Evolutionary conservation across 2,113 vertebrate species (phyloP).

Genomic region (Tenebrosternarchus preto): DNA sequence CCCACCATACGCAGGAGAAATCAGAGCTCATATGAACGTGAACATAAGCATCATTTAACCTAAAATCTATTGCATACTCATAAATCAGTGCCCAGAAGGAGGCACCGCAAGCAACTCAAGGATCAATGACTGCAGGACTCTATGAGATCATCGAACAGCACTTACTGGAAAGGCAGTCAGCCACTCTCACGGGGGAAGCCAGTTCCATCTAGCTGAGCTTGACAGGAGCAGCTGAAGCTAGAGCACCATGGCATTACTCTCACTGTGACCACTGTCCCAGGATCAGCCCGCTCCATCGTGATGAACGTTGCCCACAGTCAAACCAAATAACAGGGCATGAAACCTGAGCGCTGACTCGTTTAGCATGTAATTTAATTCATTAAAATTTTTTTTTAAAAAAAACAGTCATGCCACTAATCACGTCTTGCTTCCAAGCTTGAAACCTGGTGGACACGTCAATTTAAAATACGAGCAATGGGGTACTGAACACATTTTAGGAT

Average conservation of each 20-base stretch:
- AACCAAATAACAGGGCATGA: background rate
- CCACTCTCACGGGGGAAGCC: conserved; percentile 12
- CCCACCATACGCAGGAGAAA: background rate
- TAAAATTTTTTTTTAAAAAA: too few species aligned
- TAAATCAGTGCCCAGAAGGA: background rate
- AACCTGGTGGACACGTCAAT: background rate
- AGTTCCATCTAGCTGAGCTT: background rate
- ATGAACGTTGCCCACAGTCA: background rate
- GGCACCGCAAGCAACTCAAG: conserved; percentile 27
- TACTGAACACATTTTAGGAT: background rate
- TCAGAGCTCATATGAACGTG: background rate
- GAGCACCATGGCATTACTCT: conserved; percentile 2
- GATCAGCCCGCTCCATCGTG: background rate
- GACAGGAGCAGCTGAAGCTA: background rate
- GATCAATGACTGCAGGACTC: conserved; percentile 56
- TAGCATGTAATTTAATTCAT: background rate
- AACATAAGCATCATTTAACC: background rate
- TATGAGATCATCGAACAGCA: conserved; percentile 53
- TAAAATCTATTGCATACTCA: background rate
- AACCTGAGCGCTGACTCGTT: conserved; percentile 5
- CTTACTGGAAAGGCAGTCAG: conserved; percentile 41
- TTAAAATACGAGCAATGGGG: background rate
- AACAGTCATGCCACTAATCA: background rate
- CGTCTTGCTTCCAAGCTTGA: background rate
- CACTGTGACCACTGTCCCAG: background rate